A percentile compares a stretch with the other conserved stretches of the same genome.
Evolutionary conservation across 2,797 vertebrate species (phyloP).

Genomic region (Tokudaia muenninki): DNA sequence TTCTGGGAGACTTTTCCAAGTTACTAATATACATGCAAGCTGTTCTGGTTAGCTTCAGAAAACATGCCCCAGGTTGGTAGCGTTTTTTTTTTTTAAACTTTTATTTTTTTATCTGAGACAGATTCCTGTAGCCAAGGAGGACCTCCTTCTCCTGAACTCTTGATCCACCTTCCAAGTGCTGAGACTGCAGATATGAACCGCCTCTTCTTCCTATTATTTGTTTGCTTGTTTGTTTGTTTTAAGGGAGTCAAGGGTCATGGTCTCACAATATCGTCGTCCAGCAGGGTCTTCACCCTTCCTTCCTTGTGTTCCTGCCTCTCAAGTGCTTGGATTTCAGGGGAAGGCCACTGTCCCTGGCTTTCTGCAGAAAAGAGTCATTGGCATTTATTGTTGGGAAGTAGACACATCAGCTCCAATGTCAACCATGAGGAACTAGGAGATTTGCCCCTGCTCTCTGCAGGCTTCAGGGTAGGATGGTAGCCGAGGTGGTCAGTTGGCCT

Average conservation of each 20-base stretch:
- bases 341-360: not conserved
- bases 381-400: not conserved
- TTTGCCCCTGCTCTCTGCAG: fast-evolving
- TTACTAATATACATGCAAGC: not conserved
- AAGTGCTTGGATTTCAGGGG: not conserved
- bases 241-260: not conserved
- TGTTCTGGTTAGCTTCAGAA: not conserved
- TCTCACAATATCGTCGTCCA: not conserved
- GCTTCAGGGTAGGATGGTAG: not conserved
- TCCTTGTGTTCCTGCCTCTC: not conserved
- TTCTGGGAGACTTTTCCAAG: not conserved
- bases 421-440: constrained; percentile 3
- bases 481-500: not conserved
- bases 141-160: not conserved
- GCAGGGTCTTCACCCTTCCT: not conserved
- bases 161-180: not conserved
- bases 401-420: not conserved
- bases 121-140: not conserved
- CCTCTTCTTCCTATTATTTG: not conserved
- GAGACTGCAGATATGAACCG: not conserved
- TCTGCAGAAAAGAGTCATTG: not conserved
- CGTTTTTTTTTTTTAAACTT: not conserved
- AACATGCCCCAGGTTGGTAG: not conserved
- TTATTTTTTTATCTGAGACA: constrained; percentile 10
- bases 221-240: not conserved